These are phyloP conservation scores for Leontocebus nigricollis DNA, from an alignment of 2,797 vertebrate species.

Conservation along the genomic window DNA sequence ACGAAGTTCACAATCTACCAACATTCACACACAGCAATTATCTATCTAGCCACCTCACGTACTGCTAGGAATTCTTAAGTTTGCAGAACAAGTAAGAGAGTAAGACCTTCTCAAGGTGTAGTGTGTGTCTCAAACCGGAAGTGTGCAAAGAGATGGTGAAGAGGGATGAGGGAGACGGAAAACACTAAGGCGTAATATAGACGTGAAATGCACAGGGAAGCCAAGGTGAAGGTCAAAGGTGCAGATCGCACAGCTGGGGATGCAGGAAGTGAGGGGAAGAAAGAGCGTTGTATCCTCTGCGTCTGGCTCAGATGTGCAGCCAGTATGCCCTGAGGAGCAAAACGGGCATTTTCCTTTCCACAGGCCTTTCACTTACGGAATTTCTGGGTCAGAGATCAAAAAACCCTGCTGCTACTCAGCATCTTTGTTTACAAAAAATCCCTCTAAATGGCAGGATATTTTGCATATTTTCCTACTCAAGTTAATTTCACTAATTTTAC, in stretches of 20 bases:
- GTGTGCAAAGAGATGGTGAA: background rate
- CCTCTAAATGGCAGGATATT: background rate
- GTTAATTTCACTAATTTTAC: background rate
- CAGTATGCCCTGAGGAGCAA: too few species aligned
- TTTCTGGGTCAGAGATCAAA: background rate
- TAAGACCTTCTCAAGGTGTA: background rate
- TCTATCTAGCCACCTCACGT: background rate
- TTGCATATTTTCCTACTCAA: background rate
- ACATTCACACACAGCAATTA: background rate
- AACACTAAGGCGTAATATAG: background rate
- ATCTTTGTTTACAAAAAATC: background rate
- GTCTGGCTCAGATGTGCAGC: background rate
- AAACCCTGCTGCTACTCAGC: background rate
- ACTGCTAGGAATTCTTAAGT: background rate
- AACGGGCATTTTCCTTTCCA: background rate
- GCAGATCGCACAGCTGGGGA: background rate
- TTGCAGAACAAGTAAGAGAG: background rate
- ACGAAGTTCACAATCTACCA: background rate
- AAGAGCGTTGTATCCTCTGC: background rate
- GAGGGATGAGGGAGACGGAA: background rate
- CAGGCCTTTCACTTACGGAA: background rate
- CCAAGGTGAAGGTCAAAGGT: background rate
- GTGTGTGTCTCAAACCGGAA: background rate
- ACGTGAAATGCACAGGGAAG: background rate
- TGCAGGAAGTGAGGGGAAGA: background rate